phyloP scores from a whole-genome alignment of 1,140 invertebrate genomes.

The Bombyx mandarina region DNA sequence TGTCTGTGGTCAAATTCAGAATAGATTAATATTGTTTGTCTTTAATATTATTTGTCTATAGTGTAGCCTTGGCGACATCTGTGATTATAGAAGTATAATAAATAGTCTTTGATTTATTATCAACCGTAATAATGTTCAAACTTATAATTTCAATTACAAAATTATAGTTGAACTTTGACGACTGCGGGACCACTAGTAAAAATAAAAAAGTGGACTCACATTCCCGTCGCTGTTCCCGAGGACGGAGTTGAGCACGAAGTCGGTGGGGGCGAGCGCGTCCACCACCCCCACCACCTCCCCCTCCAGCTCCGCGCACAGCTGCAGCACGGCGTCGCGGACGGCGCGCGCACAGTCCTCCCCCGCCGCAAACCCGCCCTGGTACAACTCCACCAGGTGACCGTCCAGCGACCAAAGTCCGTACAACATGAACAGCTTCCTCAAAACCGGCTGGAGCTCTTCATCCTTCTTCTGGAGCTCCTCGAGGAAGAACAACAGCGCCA shows the following conservation, averaged over 20 bases:
- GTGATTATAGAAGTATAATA: no score
- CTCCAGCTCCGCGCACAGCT: slow-evolving; percentile 80
- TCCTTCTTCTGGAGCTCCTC: slow-evolving; percentile 70
- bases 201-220: slow-evolving; percentile 62
- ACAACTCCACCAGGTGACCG: slow-evolving; percentile 82
- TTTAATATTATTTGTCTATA: no score
- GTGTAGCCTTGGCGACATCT: no score
- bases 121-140: no score
- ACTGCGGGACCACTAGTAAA: no score
- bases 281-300: slow-evolving; percentile 83
- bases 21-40: no score
- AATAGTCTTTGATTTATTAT: no score
- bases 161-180: no score
- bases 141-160: no score
- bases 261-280: slow-evolving; percentile 89
- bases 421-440: slow-evolving; percentile 78
- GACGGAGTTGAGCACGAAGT: slow-evolving; percentile 89
- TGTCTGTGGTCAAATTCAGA: no score
- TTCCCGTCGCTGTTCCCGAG: slow-evolving; percentile 88
- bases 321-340: slow-evolving; percentile 76
- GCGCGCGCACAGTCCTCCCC: slow-evolving; percentile 55
- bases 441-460: slow-evolving; percentile 68
- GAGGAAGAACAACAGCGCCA: slow-evolving; percentile 74
- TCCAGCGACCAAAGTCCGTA: slow-evolving; percentile 83
- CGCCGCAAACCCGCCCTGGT: slow-evolving; percentile 73